Base-by-base conservation (phyloP, 2,888 invertebrate species). In the Drosophila mercatorum region DNA sequence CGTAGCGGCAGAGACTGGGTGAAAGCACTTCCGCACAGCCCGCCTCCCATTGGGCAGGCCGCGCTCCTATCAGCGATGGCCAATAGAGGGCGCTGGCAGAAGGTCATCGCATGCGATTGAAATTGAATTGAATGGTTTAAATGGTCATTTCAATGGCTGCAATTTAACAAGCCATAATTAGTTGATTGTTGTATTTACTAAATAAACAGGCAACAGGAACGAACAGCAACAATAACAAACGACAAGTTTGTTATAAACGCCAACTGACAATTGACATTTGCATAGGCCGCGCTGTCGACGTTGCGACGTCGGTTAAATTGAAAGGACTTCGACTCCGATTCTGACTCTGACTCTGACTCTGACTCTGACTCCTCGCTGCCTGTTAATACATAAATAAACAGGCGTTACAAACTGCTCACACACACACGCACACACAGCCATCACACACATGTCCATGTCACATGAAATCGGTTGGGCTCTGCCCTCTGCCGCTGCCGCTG, bases 101-200 rank as follows among this genome's bases (percentile, higher is more conserved):
- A 26, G 36, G 31, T 34, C 49, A 73, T 72, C 66, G 77, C 79
- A 78, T 75, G 72, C 83, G 76, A 89, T 89, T 84, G 89, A 88
- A 88, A 89, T 90, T 90, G 88, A 90, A 90, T 89, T 90, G 88
- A 90, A 90, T 89, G 83, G 89, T 90, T 82, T 80, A 89, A 89
- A 90, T 88, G 90, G 89, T 90, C 88, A 90, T 83, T 89, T 88
- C 88, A 88, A 88, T 89, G 80, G 89, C 89, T 83, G 88, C 87
- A 85, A 85, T 88, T 89, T 89, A 88, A 88, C 88, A 89, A 88
- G 83, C 88, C 86, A 79, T 89, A 89, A 89, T 88, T 88, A 88
- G 89, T 85, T 88, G 86, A 88, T 89, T 89, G 88, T 80, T 83
- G 86, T 80, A 69, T 75, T 79, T 80, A 80, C 79, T 75, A 88